phyloP scores from a whole-genome alignment of 1,140 invertebrate species.

The Scaptomyza pallida region DNA sequence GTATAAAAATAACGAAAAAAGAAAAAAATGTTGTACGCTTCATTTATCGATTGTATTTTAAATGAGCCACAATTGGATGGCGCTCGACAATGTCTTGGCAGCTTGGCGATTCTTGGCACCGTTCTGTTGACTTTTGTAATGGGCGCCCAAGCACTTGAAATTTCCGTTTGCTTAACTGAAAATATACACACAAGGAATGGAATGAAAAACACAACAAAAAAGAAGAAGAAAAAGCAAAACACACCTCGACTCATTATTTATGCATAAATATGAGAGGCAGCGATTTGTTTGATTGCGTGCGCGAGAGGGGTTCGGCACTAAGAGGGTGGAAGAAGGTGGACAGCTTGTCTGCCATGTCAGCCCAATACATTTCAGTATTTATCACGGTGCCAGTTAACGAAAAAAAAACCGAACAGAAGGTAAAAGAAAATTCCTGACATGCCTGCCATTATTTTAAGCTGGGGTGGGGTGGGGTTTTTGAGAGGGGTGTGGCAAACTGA shows the following conservation, averaged over 20 bases:
- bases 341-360: constrained; percentile 42
- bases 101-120: too few relatives aligned
- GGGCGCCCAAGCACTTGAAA: constrained; percentile 58
- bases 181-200: constrained; percentile 39
- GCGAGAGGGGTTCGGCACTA: background rate
- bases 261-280: constrained; percentile 81
- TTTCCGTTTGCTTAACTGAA: constrained; percentile 53
- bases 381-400: constrained; percentile 25
- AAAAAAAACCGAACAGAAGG: background rate
- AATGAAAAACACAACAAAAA: background rate
- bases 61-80: constrained; percentile 53
- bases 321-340: constrained; percentile 9
- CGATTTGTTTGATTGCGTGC: constrained; percentile 71
- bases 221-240: constrained; percentile 10
- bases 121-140: constrained; percentile 69
- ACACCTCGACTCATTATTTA: constrained; percentile 71
- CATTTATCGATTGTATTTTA: constrained; percentile 79
- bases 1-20: too few relatives aligned
- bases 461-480: too few relatives aligned
- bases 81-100: constrained; percentile 11
- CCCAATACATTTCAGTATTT: constrained; percentile 56
- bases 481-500: background rate
- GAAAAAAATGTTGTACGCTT: constrained; percentile 46
- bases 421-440: constrained; percentile 58
- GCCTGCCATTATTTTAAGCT: constrained; percentile 28